Evolutionary conservation across 2,113 vertebrate species (phyloP), one percentile per base, ranked within the genome.

Genomic region (Pycnonotus jocosus): DNA sequence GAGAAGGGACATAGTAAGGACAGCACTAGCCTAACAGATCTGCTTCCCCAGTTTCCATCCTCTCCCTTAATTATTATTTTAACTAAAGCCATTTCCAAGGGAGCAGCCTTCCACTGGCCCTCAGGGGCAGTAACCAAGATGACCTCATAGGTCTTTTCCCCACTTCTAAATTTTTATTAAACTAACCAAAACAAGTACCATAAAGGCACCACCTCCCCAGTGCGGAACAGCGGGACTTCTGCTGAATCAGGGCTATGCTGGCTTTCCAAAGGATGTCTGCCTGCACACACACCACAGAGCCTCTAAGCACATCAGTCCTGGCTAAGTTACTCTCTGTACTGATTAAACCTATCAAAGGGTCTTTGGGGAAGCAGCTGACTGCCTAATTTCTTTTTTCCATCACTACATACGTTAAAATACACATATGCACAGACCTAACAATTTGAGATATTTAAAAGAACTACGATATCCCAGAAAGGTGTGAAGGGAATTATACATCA

Each of bases 41-140:
- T 94, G 53, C 90, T 77, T 95, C 40, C 72, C 33, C 80, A 28
- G 35, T 56, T 94, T 78, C 94, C 69, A 92, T 81, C 68, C 70
- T 81, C 72, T 56, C 60, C 93, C 90, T 94, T 96, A 95, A 97
- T 97, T 92, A 97, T 96, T 96, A 96, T 94, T 96, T 97, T 97
- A 96, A 97, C 85, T 97, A 95, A 97, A 97, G 91, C 77, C 31
- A 9, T 72, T 93, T 96, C 93, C 90, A 81, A 96, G 84, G 45
- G 69, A 95, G 69, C 86, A 91, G 86, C 90, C 88, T 83, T 68
- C 47, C 88, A 50, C 88, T 58, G 70, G 90, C 70, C 95, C 91
- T 85, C 68, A 48, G 92, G 88, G 68, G 70, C 86, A 95, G 84
- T 77, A 68, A 90, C 69, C 61, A 45, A 87, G 71, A 93, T 94